Percentiles rank a stretch among this genome's conserved stretches.
Conservation (phyloP, 2,888 invertebrate species). For the Caenorhabditis sp. region DNA sequence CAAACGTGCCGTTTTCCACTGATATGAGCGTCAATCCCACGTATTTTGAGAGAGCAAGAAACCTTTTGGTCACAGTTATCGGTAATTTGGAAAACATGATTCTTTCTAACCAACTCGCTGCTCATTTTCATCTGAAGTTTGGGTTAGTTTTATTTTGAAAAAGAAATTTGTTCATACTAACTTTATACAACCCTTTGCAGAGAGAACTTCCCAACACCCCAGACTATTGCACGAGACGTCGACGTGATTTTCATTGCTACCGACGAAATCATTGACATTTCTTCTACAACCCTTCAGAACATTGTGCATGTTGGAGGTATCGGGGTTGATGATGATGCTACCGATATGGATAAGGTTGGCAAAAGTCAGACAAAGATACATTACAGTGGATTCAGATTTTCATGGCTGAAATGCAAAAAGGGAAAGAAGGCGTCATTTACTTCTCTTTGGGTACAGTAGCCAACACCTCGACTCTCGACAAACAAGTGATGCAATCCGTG, state of each 20-base stretch:
- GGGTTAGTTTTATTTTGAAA: slow-evolving; percentile 13
- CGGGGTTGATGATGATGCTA: slow-evolving; percentile 43
- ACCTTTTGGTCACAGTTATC: slow-evolving; percentile 2
- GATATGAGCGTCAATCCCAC: slow-evolving; percentile 34
- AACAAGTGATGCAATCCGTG: slow-evolving; percentile 59
- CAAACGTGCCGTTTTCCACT: slow-evolving; percentile 14
- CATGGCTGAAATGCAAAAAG: slow-evolving; percentile 59
- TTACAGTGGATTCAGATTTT: slow-evolving; percentile 13
- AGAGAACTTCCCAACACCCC: slow-evolving; percentile 57
- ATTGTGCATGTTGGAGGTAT: slow-evolving; percentile 69
- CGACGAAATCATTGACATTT: slow-evolving; percentile 69
- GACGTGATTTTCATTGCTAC: slow-evolving; percentile 68
- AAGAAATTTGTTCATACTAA: background rate
- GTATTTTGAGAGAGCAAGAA: slow-evolving; percentile 33
- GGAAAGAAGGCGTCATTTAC: slow-evolving; percentile 65
- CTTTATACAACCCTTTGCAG: too few relatives aligned
- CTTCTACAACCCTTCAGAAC: slow-evolving; percentile 65
- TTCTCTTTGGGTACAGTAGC: slow-evolving; percentile 70
- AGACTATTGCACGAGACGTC: slow-evolving; percentile 50
- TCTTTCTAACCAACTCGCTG: slow-evolving; percentile 3
- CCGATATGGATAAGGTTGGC: slow-evolving; percentile 28
- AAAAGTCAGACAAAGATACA: background rate
- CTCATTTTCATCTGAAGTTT: slow-evolving; percentile 27
- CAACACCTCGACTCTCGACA: slow-evolving; percentile 60
- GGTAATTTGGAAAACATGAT: background rate